Evolutionary conservation across 2,888 invertebrate species (phyloP).

Genomic region (Lomographa bimaculata): DNA sequence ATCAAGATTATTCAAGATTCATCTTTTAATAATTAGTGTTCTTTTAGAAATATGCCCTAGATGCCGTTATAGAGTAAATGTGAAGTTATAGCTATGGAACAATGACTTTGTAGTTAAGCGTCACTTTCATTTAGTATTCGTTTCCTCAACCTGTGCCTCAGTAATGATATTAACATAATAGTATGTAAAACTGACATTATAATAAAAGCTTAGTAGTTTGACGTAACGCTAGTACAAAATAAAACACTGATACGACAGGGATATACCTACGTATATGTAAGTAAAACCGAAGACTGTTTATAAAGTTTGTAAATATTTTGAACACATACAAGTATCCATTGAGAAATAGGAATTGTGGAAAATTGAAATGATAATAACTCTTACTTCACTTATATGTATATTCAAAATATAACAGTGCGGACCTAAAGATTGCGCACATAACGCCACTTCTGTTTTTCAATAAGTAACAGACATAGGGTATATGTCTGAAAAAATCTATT

Average conservation of each 20-base stretch:
- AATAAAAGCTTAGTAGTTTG: constrained; percentile 57
- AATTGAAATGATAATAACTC: constrained; percentile 1
- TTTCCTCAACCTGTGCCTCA: constrained; percentile 57
- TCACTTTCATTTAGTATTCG: constrained; percentile 30
- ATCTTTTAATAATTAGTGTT: too few relatives aligned
- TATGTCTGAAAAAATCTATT: too few relatives aligned
- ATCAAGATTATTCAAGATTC: too few relatives aligned
- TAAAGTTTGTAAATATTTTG: constrained; percentile 76
- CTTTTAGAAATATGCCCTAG: too few relatives aligned
- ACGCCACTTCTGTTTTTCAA: not conserved
- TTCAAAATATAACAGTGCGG: too few relatives aligned
- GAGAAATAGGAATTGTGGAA: constrained; percentile 12
- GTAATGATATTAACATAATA: constrained; percentile 23
- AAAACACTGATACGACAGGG: constrained; percentile 77
- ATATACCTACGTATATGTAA: constrained; percentile 72
- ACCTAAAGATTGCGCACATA: not conserved
- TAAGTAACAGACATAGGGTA: too few relatives aligned
- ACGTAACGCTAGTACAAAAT: constrained; percentile 76
- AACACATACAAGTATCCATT: constrained; percentile 43
- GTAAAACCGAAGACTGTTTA: constrained; percentile 80
- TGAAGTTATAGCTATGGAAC: too few relatives aligned
- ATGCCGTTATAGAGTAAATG: too few relatives aligned
- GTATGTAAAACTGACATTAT: constrained; percentile 36
- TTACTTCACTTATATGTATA: too few relatives aligned
- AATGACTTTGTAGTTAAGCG: constrained; percentile 6